Percentiles rank a stretch among this genome's conserved stretches.
These are phyloP conservation scores for Chelonoidis abingdonii DNA, from an alignment of 2,113 vertebrate species.

Conservation along the genomic window DNA sequence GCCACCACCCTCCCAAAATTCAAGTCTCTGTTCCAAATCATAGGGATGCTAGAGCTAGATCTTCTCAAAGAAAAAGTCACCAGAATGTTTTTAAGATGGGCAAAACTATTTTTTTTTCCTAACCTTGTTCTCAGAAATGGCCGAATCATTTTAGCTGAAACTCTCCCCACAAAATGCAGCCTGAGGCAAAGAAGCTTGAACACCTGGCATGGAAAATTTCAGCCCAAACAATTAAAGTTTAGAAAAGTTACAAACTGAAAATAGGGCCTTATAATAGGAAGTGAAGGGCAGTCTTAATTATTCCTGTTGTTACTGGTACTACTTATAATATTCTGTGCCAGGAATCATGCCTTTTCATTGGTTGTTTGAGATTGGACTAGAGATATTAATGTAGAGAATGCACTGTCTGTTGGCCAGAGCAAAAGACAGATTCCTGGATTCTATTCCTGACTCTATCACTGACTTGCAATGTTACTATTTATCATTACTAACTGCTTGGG, in stretches of 20 bases:
- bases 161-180: background rate
- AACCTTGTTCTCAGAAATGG: background rate
- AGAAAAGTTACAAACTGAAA: background rate
- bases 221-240: background rate
- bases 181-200: background rate
- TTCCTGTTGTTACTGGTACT: background rate
- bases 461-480: background rate
- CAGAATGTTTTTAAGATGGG: background rate
- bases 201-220: background rate
- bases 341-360: background rate
- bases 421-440: background rate
- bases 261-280: background rate
- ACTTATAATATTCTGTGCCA: background rate
- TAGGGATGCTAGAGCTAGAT: background rate
- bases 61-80: background rate
- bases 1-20: background rate
- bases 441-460: background rate
- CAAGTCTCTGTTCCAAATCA: background rate
- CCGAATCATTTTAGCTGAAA: background rate
- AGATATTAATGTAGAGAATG: background rate
- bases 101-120: background rate
- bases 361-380: background rate
- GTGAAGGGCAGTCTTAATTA: too few relatives aligned
- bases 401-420: background rate
- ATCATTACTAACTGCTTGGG: background rate